Percentiles rank a stretch among this genome's conserved stretches.
phyloP scores from a whole-genome alignment of 1,140 invertebrate species.

The Drosophila ogumai region DNA sequence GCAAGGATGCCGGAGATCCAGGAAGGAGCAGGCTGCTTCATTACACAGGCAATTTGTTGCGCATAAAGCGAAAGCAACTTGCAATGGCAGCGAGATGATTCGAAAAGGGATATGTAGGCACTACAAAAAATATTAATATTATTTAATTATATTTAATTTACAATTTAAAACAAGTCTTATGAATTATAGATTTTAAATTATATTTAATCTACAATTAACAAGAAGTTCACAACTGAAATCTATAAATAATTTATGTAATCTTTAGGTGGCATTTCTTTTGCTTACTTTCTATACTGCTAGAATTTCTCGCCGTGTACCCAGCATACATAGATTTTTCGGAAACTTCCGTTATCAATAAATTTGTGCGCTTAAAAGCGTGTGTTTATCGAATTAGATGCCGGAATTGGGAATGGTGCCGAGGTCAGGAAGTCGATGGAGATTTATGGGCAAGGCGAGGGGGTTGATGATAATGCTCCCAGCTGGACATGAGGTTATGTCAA shows the following conservation, averaged over 20 bases:
- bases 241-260: too few relatives aligned
- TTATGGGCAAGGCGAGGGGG: slow-evolving; percentile 15
- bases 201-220: too few relatives aligned
- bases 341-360: slow-evolving; percentile 78
- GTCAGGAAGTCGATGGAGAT: slow-evolving; percentile 38
- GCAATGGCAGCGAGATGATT: slow-evolving; percentile 6
- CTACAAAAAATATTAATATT: not conserved
- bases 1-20: slow-evolving; percentile 3
- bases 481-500: slow-evolving; percentile 38
- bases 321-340: slow-evolving; percentile 10
- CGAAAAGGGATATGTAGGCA: slow-evolving; percentile 16
- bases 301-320: slow-evolving; percentile 4
- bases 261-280: not conserved
- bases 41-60: slow-evolving; percentile 80
- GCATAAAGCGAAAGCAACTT: slow-evolving; percentile 52
- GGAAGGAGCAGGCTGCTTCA: slow-evolving; percentile 48
- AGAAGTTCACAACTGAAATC: too few relatives aligned
- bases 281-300: not conserved
- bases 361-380: slow-evolving; percentile 69
- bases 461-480: slow-evolving; percentile 6
- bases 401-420: slow-evolving; percentile 26
- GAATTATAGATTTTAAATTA: not conserved
- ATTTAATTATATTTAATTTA: too few relatives aligned
- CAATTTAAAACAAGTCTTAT: too few relatives aligned
- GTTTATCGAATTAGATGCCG: slow-evolving; percentile 74